Evolutionary conservation across 2,888 invertebrate species (phyloP).

Genomic region (Eremobia ochroleuca): DNA sequence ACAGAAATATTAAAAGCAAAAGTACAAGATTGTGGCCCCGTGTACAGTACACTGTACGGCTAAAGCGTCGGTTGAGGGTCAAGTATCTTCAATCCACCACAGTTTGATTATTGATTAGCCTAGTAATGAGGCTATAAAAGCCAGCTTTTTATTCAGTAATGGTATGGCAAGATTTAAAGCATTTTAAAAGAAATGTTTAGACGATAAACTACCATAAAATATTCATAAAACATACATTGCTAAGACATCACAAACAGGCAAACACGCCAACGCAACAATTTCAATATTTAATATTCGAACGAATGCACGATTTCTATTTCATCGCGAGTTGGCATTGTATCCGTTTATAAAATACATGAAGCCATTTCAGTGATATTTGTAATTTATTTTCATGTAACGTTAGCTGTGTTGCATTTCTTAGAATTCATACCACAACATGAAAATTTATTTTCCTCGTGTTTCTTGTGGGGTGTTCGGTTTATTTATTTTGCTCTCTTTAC

Average conservation of each 20-base stretch:
- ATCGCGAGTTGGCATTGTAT: constrained; percentile 50
- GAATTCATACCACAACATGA: constrained; percentile 4
- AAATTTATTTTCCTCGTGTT: constrained; percentile 9
- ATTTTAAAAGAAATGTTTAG: no score
- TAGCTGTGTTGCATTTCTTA: constrained; percentile 18
- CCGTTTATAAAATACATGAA: constrained; percentile 57
- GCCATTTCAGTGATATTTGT: constrained; percentile 40
- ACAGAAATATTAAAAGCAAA: neutral
- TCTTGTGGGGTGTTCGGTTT: neutral
- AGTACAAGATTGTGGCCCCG: neutral
- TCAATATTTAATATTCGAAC: constrained; percentile 56
- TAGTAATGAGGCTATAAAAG: constrained; percentile 1
- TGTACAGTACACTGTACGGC: neutral
- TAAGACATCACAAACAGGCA: constrained; percentile 47
- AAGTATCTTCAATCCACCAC: neutral
- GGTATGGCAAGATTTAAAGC: neutral
- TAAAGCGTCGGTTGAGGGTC: neutral
- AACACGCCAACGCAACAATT: constrained; percentile 44
- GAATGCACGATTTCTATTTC: constrained; percentile 61
- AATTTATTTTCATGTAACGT: constrained; percentile 46
- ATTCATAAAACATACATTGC: constrained; percentile 22
- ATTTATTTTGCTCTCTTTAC: constrained; percentile 9
- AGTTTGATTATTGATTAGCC: neutral
- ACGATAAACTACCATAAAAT: neutral
- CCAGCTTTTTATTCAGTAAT: neutral